Conservation (phyloP, 2,888 invertebrate species). For the Thecocarcelia acutangulata region DNA sequence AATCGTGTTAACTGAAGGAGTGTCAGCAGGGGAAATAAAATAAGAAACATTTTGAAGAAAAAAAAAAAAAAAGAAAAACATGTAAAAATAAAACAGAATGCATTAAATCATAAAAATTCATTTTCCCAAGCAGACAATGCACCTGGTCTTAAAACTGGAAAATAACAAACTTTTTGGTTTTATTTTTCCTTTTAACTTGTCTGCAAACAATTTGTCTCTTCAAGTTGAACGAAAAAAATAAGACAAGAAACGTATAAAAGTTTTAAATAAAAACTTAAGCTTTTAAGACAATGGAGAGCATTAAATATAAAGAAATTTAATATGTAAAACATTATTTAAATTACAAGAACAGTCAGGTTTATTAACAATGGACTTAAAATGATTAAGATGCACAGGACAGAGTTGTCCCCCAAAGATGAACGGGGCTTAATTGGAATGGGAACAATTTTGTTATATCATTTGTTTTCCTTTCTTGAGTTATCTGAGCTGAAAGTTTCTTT, state of each 20-base stretch:
- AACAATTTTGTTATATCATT: no score
- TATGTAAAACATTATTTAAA: slow-evolving; percentile 3
- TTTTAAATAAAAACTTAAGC: slow-evolving; percentile 3
- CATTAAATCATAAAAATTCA: slow-evolving; percentile 63
- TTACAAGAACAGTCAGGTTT: neutral
- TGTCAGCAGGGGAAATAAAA: slow-evolving; percentile 13
- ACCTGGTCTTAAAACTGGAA: slow-evolving; percentile 53
- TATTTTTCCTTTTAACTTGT: slow-evolving; percentile 25
- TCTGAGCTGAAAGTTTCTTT: no score
- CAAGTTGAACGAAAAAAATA: neutral
- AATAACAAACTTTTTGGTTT: slow-evolving; percentile 14
- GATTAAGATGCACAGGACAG: no score
- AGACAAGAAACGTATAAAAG: neutral
- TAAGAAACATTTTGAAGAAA: slow-evolving; percentile 40
- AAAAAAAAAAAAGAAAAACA: no score
- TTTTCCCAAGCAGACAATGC: slow-evolving; percentile 58
- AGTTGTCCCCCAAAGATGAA: no score
- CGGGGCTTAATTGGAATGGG: no score
- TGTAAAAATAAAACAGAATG: slow-evolving; percentile 35
- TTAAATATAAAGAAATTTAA: slow-evolving; percentile 27
- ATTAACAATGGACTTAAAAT: neutral
- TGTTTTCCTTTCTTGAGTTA: no score
- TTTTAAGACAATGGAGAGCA: slow-evolving; percentile 41
- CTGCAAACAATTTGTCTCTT: slow-evolving; percentile 52
- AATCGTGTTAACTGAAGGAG: slow-evolving; percentile 22